phyloP scores from a whole-genome alignment of 1,140 invertebrate genomes.

The Cherax destructor region DNA sequence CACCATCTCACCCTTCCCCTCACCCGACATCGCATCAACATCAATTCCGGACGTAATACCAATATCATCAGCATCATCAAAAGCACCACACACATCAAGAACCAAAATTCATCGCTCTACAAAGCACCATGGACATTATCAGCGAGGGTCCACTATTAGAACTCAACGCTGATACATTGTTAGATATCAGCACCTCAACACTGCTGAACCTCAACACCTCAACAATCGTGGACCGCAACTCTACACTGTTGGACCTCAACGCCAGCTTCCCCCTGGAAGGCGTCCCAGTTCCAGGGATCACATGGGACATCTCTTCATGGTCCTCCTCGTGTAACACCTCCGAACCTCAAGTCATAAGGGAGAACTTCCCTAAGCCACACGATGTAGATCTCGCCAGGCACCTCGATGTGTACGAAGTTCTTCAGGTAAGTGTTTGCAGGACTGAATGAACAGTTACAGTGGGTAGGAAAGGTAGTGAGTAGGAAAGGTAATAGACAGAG shows the following conservation, averaged over 20 bases:
- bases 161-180: neutral
- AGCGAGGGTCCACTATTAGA: neutral
- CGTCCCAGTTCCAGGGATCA: neutral
- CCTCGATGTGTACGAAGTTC: constrained; percentile 3
- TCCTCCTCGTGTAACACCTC: neutral
- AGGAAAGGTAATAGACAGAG: neutral
- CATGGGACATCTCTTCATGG: neutral
- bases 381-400: neutral
- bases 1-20: too few species aligned
- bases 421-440: neutral
- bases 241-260: neutral
- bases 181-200: neutral
- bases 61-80: too few species aligned
- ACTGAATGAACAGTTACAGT: too few species aligned
- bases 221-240: too few species aligned
- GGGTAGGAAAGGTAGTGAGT: neutral
- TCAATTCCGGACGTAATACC: too few species aligned
- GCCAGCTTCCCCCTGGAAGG: neutral
- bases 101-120: too few species aligned
- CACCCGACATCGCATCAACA: too few species aligned
- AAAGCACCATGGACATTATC: neutral
- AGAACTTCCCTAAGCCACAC: neutral
- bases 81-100: too few species aligned
- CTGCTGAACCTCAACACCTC: neutral
- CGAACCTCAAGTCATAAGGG: constrained; percentile 8